Percentiles rank a stretch among this genome's conserved stretches.
Conservation (phyloP, 2,113 vertebrate genomes). For the Pteruthius melanotis region DNA sequence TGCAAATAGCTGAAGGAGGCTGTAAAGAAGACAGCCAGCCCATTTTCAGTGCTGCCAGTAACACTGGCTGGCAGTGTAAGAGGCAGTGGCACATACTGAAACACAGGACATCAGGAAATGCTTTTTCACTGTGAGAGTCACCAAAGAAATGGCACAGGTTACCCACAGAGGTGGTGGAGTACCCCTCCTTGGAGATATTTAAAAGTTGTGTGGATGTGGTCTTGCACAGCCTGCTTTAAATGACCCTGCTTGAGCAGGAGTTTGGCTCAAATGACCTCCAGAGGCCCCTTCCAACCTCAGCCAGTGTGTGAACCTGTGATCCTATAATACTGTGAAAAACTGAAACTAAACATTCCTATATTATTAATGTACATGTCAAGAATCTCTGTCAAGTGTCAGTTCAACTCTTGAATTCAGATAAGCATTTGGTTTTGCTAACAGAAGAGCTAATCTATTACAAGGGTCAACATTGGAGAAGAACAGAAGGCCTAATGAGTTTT, state of each 20-base stretch:
- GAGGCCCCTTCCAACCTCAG: not conserved
- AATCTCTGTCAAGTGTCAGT: not conserved
- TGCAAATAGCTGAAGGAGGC: not conserved
- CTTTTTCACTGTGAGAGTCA: not conserved
- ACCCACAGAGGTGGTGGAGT: not conserved
- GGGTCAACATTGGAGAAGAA: not conserved
- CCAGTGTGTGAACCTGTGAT: not conserved
- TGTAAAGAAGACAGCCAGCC: not conserved
- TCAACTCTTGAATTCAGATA: not conserved
- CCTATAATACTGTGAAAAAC: not conserved
- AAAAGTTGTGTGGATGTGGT: not conserved
- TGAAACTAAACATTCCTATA: not conserved
- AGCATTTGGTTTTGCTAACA: not conserved
- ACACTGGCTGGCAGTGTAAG: too few species aligned
- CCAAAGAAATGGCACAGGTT: not conserved
- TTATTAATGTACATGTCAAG: not conserved
- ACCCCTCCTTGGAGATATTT: not conserved
- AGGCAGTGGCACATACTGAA: not conserved
- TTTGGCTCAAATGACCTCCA: not conserved
- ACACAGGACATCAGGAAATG: not conserved
- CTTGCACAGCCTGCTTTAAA: not conserved
- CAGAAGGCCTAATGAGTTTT: not conserved
- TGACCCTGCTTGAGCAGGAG: not conserved
- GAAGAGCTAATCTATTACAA: not conserved
- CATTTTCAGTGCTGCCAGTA: not conserved